Evolutionary conservation across 2,888 invertebrate species (phyloP).

Genomic region (Caenorhabditis sp.): DNA sequence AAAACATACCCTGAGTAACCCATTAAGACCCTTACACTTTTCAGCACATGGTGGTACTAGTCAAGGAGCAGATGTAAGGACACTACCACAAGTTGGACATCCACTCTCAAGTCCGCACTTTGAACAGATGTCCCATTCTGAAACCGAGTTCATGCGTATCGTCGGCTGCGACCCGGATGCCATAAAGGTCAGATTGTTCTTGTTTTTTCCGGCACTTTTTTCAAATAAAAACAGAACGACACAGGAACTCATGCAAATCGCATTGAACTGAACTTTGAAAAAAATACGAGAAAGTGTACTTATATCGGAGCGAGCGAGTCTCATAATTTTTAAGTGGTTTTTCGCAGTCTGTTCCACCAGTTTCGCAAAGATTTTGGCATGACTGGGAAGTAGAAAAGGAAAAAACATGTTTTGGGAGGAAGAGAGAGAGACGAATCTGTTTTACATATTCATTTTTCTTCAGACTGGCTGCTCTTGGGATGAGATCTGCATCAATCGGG

Average conservation of each 20-base stretch:
- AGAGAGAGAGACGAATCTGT: constrained; percentile 27
- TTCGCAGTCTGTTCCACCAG: background rate
- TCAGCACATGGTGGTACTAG: constrained; percentile 10
- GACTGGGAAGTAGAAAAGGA: background rate
- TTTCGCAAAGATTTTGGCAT: no score
- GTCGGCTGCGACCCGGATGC: constrained; percentile 76
- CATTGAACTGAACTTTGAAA: background rate
- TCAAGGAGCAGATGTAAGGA: constrained; percentile 37
- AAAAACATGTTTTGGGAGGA: constrained; percentile 57
- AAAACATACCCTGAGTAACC: no score
- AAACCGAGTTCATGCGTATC: constrained; percentile 71
- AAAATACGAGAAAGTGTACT: constrained; percentile 9
- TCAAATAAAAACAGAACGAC: background rate
- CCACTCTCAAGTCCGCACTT: constrained; percentile 51
- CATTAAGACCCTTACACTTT: no score
- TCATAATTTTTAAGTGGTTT: constrained; percentile 48
- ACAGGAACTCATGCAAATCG: background rate
- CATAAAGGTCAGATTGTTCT: constrained; percentile 63
- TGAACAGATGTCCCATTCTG: constrained; percentile 65
- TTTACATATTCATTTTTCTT: constrained; percentile 48
- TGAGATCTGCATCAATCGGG: constrained; percentile 72
- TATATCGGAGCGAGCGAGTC: constrained; percentile 25
- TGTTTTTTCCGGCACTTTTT: no score
- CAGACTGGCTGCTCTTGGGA: constrained; percentile 74
- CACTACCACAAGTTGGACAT: constrained; percentile 27